These are phyloP conservation scores for Carcina quercana DNA, from an alignment of 2,888 invertebrate genomes.

Conservation along the genomic window DNA sequence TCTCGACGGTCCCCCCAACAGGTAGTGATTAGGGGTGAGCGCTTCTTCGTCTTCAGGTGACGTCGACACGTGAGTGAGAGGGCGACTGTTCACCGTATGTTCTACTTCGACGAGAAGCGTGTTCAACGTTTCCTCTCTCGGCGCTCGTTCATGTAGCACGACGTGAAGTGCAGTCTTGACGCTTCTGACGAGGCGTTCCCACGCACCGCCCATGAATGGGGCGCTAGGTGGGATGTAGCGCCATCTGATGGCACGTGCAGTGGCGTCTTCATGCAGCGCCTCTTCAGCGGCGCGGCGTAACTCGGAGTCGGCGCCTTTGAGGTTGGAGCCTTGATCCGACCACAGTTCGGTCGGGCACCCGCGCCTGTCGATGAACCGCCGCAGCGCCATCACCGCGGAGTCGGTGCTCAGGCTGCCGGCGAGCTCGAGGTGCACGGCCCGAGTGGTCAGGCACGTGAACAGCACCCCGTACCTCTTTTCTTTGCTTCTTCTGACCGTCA, in stretches of 20 bases:
- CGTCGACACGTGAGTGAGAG: conserved; percentile 34
- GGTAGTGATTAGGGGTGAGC: conserved; percentile 29
- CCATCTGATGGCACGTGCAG: conserved; percentile 11
- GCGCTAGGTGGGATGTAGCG: conserved; percentile 14
- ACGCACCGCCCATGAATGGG: conserved; percentile 14
- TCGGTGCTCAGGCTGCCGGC: conserved; percentile 1
- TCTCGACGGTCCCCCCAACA: conserved; percentile 19
- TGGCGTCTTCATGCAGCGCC: background rate
- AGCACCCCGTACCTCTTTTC: conserved; percentile 1
- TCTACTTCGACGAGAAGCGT: conserved; percentile 14
- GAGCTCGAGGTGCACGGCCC: conserved; percentile 2
- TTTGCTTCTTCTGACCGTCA: conserved; percentile 1
- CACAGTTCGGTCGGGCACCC: conserved; percentile 1
- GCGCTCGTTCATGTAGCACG: conserved; percentile 11
- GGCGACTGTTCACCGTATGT: conserved; percentile 25
- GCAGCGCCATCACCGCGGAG: conserved; percentile 7
- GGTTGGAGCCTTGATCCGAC: conserved; percentile 10
- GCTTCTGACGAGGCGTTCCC: conserved; percentile 13
- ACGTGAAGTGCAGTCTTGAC: conserved; percentile 12
- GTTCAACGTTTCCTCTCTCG: conserved; percentile 8
- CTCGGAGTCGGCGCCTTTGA: conserved; percentile 6
- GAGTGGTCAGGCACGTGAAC: conserved; percentile 2
- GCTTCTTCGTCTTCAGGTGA: conserved; percentile 20
- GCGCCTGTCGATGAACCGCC: conserved; percentile 3
- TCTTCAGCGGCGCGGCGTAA: conserved; percentile 7